phyloP scores from a whole-genome alignment of 2,888 invertebrate species.

The Napeogenes inachia region DNA sequence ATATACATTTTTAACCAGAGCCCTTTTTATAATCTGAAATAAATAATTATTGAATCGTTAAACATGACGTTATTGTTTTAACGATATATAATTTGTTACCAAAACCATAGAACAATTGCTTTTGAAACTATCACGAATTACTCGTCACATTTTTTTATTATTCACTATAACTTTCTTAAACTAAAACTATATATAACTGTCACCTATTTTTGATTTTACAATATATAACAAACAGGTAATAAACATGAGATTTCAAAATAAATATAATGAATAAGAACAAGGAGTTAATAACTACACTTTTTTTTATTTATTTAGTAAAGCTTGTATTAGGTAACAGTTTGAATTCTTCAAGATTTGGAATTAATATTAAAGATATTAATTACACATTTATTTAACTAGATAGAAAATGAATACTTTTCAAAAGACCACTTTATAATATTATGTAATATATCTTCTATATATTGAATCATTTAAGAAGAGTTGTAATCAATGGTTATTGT shows the following conservation, averaged over 20 bases:
- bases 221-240: too few relatives aligned
- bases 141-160: background rate
- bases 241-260: background rate
- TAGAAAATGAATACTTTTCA: too few relatives aligned
- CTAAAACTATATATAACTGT: background rate
- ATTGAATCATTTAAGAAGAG: background rate
- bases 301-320: background rate
- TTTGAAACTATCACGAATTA: background rate
- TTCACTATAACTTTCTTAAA: background rate
- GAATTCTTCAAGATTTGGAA: background rate
- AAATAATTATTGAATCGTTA: background rate
- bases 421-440: too few relatives aligned
- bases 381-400: too few relatives aligned
- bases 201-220: too few relatives aligned
- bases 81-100: background rate
- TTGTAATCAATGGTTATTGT: background rate
- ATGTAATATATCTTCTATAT: background rate
- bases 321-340: background rate
- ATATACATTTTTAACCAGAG: too few relatives aligned
- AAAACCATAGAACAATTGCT: background rate
- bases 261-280: background rate
- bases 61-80: background rate
- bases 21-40: background rate
- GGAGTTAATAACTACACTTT: background rate
- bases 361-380: background rate